Evolutionary conservation across 2,113 vertebrate species (phyloP).

Genomic region (Rhipidura dahli): DNA sequence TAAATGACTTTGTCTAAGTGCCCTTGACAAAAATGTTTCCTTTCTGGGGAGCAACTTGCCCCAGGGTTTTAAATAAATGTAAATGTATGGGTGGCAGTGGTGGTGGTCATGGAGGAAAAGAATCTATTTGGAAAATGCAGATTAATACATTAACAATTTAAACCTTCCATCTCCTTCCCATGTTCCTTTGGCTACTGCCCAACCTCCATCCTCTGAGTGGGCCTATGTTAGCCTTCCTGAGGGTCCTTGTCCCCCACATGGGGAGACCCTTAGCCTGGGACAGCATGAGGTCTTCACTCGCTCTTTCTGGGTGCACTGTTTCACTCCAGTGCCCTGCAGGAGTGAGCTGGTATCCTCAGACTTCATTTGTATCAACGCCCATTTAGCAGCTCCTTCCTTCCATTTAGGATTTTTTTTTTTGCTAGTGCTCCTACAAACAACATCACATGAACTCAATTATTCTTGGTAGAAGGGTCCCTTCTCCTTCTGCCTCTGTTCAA

Average conservation of each 20-base stretch:
- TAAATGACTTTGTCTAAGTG: background rate
- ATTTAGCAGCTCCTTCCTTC: background rate
- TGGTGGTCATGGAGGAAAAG: background rate
- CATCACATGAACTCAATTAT: background rate
- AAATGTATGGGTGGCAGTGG: background rate
- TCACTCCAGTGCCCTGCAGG: background rate
- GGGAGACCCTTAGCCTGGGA: background rate
- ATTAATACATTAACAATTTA: slow-evolving; percentile 22
- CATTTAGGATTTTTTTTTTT: background rate
- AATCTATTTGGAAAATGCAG: background rate
- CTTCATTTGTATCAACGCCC: background rate
- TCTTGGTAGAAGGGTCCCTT: background rate
- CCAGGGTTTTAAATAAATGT: background rate
- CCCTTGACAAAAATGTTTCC: background rate
- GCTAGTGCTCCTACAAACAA: background rate
- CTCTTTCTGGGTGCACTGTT: background rate
- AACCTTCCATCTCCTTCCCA: background rate
- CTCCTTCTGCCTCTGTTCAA: background rate
- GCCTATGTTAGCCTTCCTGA: background rate
- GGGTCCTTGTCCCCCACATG: accelerated
- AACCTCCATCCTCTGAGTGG: background rate
- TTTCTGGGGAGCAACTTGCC: background rate
- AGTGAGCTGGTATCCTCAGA: background rate
- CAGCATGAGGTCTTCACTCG: background rate
- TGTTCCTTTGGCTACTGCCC: background rate